These are phyloP conservation scores for Chaetophractus vellerosus DNA, from an alignment of 2,797 vertebrate species.

Conservation along the genomic window DNA sequence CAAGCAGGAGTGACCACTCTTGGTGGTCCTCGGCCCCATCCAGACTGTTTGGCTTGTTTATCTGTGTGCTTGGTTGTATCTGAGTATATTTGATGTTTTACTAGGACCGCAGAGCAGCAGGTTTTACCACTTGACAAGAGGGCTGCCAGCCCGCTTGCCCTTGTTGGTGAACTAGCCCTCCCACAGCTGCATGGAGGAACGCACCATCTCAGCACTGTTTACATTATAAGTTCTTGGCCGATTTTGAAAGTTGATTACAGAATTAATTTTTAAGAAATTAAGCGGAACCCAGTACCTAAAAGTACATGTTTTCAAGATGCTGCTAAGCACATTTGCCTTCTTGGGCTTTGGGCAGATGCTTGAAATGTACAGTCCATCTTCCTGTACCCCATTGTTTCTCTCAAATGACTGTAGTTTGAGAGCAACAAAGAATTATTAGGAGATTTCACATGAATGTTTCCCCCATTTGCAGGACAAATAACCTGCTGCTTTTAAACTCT, in stretches of 20 bases:
- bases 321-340: neutral
- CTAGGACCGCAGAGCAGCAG: neutral
- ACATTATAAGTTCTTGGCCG: neutral
- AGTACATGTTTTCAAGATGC: neutral
- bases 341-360: neutral
- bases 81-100: too few relatives aligned
- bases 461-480: neutral
- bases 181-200: neutral
- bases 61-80: neutral
- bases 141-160: rapidly evolving
- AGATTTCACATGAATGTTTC: neutral
- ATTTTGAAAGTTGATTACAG: neutral
- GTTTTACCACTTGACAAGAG: neutral
- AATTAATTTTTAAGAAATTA: neutral
- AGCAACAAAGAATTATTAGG: neutral
- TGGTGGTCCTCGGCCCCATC: neutral
- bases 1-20: rapidly evolving
- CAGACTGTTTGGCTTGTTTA: neutral
- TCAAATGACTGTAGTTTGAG: neutral
- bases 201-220: neutral
- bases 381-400: neutral
- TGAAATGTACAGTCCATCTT: neutral
- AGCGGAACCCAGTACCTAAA: neutral
- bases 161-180: rapidly evolving
- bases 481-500: neutral